Evolutionary conservation across 1,140 invertebrate genomes (phyloP).

Genomic region (Formica exsecta): DNA sequence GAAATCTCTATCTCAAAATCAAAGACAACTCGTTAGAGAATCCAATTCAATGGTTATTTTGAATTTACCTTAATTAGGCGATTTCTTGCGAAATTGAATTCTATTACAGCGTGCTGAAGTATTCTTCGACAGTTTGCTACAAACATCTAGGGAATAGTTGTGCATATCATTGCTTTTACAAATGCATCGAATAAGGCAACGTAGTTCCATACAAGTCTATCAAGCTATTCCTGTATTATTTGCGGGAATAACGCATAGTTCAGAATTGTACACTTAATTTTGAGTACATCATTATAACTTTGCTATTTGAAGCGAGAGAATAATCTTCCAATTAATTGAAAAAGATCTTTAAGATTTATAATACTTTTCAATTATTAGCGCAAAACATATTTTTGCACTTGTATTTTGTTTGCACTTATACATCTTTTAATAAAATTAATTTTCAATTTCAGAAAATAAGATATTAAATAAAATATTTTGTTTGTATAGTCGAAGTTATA

Average conservation of each 20-base stretch:
- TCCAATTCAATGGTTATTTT: neutral
- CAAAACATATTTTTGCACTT: neutral
- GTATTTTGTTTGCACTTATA: neutral
- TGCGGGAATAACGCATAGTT: conserved; percentile 3
- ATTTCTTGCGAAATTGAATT: neutral
- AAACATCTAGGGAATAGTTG: neutral
- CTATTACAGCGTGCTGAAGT: neutral
- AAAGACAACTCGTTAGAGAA: neutral
- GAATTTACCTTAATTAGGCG: neutral
- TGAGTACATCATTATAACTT: conserved; percentile 40
- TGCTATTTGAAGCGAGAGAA: neutral
- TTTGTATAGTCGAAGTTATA: too few relatives aligned
- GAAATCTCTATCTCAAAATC: neutral
- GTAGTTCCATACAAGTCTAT: neutral
- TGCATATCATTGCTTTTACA: conserved; percentile 17
- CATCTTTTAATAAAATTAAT: too few relatives aligned
- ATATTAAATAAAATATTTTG: too few relatives aligned
- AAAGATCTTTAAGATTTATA: conserved; percentile 9
- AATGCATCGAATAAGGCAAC: conserved; percentile 30
- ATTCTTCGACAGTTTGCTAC: conserved; percentile 24
- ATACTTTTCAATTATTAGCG: conserved; percentile 3
- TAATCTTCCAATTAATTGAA: neutral
- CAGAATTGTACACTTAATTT: conserved; percentile 19
- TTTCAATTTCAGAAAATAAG: too few relatives aligned
- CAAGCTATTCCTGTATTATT: conserved; percentile 37